Base-by-base conservation (phyloP, 2,113 vertebrate species). In the Lucifuga dentata region DNA sequence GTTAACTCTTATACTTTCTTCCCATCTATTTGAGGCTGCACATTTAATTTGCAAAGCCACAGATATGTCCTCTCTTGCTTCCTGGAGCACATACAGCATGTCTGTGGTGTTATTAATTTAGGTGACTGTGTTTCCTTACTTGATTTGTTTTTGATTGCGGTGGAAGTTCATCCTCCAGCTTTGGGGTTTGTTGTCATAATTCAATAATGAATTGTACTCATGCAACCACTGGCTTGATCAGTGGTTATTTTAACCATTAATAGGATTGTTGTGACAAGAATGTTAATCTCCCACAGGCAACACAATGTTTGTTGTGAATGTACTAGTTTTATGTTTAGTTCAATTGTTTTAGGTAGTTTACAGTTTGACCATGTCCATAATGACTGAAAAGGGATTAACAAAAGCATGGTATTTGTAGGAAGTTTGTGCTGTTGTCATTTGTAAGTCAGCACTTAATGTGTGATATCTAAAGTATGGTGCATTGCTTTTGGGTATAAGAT, bases 321-420 rank as follows among this genome's bases (percentile, higher is more conserved):
- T 32, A 39, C 65, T 41, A 20, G 26, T 44, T 72, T 67, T 6
- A 12, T 23, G 29, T 11, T 58, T 44, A 41, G 19, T 12, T 10
- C 13, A 44, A 57, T 50, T 57, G 32, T 50, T 78, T 61, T 49
- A 38, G 26, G 35, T 61, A 10, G n/a, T 56, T 76, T 73, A 65
- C 49, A 60, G 69, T 65, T 55, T 46, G 23, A 20, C 12, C 2
- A 7, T 50, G 56, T 36, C 39, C 39, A 20, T 38, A 49, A 45
- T 24, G 39, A 57, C 23, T 62, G 56, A 44, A 40, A 23, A n/a
- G 43, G 65, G 76, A 77, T 80, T 82, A 82, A 58, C 35, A 63
- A 2, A 2, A 67, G 59, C 3, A 3, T 68, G 52, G 48, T 33
- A 72, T 64, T 65, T 56, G 56, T 59, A 26, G 46, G 21, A 41